Conservation (phyloP, 2,797 vertebrate species). For the Ptychadena robeensis region DNA sequence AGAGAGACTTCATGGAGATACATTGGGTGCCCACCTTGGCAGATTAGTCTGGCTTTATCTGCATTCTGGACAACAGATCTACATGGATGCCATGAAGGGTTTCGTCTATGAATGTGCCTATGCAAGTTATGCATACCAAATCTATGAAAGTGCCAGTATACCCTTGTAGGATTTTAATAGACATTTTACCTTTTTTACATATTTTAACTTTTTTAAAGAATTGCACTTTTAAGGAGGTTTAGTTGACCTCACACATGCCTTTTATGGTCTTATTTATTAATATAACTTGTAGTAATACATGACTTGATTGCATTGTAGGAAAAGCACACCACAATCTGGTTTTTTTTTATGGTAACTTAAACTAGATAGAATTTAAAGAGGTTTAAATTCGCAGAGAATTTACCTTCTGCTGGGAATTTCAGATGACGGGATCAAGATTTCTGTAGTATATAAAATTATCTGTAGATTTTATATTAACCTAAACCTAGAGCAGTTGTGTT, state of each 20-base stretch:
- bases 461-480: no score
- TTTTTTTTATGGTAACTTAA: no score
- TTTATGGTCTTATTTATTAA: conserved; percentile 1
- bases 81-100: conserved; percentile 70
- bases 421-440: no score
- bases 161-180: conserved; percentile 12
- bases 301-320: neutral
- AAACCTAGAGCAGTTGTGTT: no score
- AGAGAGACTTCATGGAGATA: conserved; percentile 69
- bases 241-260: neutral
- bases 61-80: conserved; percentile 71
- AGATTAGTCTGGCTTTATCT: conserved; percentile 72
- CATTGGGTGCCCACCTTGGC: conserved; percentile 64
- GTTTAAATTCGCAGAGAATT: no score
- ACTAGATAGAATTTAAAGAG: no score
- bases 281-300: neutral
- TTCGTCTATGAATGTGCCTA: conserved; percentile 68
- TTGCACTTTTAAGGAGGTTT: neutral
- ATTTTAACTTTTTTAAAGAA: conserved; percentile 5
- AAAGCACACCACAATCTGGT: no score
- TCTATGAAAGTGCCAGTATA: conserved; percentile 26
- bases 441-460: no score
- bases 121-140: conserved; percentile 47
- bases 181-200: neutral
- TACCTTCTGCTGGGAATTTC: no score